Conservation (phyloP, 2,113 vertebrate species). For the Tetraodon nigroviridis region DNA sequence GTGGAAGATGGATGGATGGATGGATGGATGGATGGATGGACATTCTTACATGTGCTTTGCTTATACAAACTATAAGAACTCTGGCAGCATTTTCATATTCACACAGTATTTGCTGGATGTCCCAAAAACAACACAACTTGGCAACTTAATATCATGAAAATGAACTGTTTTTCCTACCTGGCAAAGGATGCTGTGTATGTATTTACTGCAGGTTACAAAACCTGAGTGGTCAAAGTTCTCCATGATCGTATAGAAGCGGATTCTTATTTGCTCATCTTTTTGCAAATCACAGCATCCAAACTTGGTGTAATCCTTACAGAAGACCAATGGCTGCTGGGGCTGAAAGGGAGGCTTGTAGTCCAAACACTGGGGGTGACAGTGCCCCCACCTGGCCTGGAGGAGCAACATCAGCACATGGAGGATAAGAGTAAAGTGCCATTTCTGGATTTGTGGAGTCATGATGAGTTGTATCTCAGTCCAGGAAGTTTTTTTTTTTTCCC, state of each 20-base stretch:
- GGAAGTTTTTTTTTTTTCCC: background rate
- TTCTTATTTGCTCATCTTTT: conserved; percentile 64
- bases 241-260: conserved; percentile 70
- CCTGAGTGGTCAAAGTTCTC: conserved; percentile 74
- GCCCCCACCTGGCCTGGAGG: conserved; percentile 46
- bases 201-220: conserved; percentile 68
- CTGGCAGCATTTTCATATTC: too few relatives aligned
- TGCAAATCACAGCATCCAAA: conserved; percentile 78
- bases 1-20: too few relatives aligned
- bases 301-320: conserved; percentile 76
- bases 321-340: conserved; percentile 71
- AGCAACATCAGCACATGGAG: conserved; percentile 52
- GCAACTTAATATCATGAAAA: background rate
- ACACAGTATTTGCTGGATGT: too few relatives aligned
- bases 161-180: conserved; percentile 67
- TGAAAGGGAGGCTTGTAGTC: conserved; percentile 81
- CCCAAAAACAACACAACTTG: background rate
- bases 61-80: too few relatives aligned
- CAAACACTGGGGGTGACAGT: conserved; percentile 76
- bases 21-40: too few relatives aligned
- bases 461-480: conserved; percentile 15
- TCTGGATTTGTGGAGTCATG: conserved; percentile 38
- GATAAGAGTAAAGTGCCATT: conserved; percentile 7
- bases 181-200: conserved; percentile 76
- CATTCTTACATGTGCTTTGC: too few relatives aligned